Conservation (phyloP, 2,888 invertebrate species). For the Gnatocerus cornutus region DNA sequence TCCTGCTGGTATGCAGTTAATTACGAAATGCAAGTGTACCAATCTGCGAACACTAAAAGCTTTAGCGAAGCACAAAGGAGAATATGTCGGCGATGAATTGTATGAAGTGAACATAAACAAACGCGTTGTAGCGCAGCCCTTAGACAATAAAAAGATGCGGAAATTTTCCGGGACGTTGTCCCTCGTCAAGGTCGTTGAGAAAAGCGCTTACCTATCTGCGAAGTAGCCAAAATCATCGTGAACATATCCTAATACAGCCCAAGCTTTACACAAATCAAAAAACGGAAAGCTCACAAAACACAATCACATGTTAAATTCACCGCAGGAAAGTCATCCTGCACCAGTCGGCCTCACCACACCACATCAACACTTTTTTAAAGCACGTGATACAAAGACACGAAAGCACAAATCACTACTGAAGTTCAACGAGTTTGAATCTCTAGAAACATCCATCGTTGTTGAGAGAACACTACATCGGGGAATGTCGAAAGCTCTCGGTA, state of each 20-base stretch:
- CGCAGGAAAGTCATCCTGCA: slow-evolving; percentile 7
- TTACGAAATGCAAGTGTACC: slow-evolving; percentile 1
- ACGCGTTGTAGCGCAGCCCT: background rate
- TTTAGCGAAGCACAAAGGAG: slow-evolving; percentile 27
- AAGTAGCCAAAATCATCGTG: slow-evolving; percentile 45
- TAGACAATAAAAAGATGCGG: background rate
- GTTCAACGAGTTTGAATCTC: slow-evolving; percentile 47
- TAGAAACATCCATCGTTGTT: slow-evolving; percentile 45
- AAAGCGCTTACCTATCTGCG: slow-evolving; percentile 45
- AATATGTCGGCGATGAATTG: background rate
- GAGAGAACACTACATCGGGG: slow-evolving; percentile 42
- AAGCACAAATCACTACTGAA: slow-evolving; percentile 45
- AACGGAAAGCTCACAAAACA: slow-evolving; percentile 13
- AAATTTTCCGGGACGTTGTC: slow-evolving; percentile 34
- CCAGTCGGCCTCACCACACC: slow-evolving; percentile 2
- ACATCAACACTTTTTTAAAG: slow-evolving; percentile 2
- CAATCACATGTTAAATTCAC: slow-evolving; percentile 16
- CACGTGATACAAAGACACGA: slow-evolving; percentile 23
- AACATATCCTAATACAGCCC: slow-evolving; percentile 41
- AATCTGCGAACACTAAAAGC: slow-evolving; percentile 24
- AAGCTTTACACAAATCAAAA: slow-evolving; percentile 11
- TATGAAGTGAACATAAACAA: slow-evolving; percentile 25
- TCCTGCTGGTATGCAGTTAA: slow-evolving; percentile 1
- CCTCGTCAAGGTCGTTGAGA: slow-evolving; percentile 30
- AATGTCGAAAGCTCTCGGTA: slow-evolving; percentile 46